Conservation (phyloP, 2,888 invertebrate species). For the Harmothoe impar region DNA sequence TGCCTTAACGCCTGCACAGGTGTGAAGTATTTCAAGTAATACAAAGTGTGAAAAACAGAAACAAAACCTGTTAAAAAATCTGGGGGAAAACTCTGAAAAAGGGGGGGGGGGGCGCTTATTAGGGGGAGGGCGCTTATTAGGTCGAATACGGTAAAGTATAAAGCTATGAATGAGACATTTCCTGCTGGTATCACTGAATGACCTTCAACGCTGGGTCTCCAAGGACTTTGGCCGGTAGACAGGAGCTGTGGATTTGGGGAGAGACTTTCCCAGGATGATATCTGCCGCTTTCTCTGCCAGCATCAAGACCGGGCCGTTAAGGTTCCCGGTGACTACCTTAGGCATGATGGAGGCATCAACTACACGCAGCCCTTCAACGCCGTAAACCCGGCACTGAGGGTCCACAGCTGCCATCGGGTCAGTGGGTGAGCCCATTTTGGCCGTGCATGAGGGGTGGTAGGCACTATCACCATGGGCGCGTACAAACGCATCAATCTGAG, state of each 20-base stretch:
- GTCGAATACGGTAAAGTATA: no score
- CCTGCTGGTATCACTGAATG: no score
- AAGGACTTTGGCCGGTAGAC: conserved; percentile 77
- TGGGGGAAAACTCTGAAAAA: no score
- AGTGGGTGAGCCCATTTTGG: conserved; percentile 87
- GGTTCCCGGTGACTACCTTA: conserved; percentile 89
- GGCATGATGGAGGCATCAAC: conserved; percentile 93
- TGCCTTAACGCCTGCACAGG: no score
- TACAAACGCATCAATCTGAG: conserved; percentile 82
- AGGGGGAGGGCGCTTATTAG: no score
- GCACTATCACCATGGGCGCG: conserved; percentile 85
- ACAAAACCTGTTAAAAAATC: no score
- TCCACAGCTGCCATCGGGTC: conserved; percentile 88
- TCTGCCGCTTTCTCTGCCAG: conserved; percentile 85
- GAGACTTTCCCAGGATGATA: conserved; percentile 82
- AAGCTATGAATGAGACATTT: no score
- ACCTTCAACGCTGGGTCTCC: conserved; percentile 67
- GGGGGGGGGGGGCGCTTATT: no score
- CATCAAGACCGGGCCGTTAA: conserved; percentile 86
- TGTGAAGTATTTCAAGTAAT: no score
- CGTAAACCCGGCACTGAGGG: conserved; percentile 84
- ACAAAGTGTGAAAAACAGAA: no score
- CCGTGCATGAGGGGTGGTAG: conserved; percentile 92
- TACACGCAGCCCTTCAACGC: conserved; percentile 88
- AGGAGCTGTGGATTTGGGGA: conserved; percentile 79